Conservation (phyloP, 1,140 invertebrate species). For the Antheraea pernyi region DNA sequence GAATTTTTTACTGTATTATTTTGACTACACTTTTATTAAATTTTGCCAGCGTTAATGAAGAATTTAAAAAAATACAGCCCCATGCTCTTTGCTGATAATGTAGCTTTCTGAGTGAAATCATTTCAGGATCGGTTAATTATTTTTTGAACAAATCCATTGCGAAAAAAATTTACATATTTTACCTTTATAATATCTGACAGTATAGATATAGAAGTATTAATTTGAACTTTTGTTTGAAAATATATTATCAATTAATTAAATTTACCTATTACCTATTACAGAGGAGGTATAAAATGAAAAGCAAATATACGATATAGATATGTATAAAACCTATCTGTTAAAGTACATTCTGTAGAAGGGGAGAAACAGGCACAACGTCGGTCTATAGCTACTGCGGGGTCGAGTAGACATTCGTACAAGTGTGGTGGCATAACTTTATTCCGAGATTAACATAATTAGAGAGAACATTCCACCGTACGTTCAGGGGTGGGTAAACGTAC, state of each 20-base stretch:
- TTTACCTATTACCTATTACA: background rate
- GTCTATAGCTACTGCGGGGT: slow-evolving; percentile 55
- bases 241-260: background rate
- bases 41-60: too few relatives aligned
- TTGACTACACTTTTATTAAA: too few relatives aligned
- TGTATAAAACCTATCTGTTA: slow-evolving; percentile 20
- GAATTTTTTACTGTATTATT: too few relatives aligned
- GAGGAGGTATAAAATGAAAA: background rate
- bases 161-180: too few relatives aligned
- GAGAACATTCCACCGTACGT: slow-evolving; percentile 41
- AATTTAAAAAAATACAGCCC: too few relatives aligned
- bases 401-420: slow-evolving; percentile 51
- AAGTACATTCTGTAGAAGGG: slow-evolving; percentile 39
- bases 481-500: slow-evolving; percentile 49
- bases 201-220: too few relatives aligned
- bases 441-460: slow-evolving; percentile 75
- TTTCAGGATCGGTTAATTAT: too few relatives aligned
- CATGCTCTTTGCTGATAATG: too few relatives aligned
- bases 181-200: too few relatives aligned
- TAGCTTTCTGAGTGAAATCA: too few relatives aligned
- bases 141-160: too few relatives aligned
- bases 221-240: too few relatives aligned
- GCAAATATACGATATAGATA: background rate
- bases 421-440: slow-evolving; percentile 74
- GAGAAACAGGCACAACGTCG: slow-evolving; percentile 55